A percentile compares a stretch with the other conserved stretches of the same genome.
These are phyloP conservation scores for Ancistrus triradiatus DNA, from an alignment of 2,113 vertebrate species.

Conservation along the genomic window DNA sequence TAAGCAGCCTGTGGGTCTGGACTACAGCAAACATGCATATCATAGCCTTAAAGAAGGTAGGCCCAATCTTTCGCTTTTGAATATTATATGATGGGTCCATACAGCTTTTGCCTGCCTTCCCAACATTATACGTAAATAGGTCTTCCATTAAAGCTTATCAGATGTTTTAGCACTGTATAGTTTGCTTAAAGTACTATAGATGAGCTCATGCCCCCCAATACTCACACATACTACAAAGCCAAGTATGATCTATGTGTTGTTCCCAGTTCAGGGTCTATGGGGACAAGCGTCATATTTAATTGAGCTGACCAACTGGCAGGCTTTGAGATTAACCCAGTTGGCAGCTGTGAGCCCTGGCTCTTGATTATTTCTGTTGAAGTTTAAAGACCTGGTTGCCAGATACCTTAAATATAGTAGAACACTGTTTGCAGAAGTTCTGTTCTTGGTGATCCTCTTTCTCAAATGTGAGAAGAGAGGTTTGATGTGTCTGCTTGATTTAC, in stretches of 20 bases:
- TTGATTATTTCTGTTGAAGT: too few species aligned
- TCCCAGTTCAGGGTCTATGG: conserved; percentile 45
- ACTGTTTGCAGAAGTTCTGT: too few species aligned
- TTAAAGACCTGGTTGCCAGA: background rate
- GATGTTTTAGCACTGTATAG: background rate
- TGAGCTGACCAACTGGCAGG: conserved; percentile 49
- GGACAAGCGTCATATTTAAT: conserved; percentile 58
- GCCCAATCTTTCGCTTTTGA: conserved; percentile 28
- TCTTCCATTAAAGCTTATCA: background rate
- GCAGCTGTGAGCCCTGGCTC: conserved; percentile 39
- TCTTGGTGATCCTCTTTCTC: background rate
- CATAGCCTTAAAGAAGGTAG: conserved; percentile 75
- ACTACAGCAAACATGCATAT: conserved; percentile 66
- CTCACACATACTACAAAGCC: conserved; percentile 11
- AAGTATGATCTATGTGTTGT: conserved; percentile 19
- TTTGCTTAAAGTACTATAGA: conserved; percentile 13
- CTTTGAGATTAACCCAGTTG: conserved; percentile 61
- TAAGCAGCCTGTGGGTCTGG: conserved; percentile 55
- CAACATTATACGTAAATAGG: too few species aligned
- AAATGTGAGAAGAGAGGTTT: background rate
- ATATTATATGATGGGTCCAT: conserved; percentile 14
- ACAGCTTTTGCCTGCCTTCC: too few species aligned
- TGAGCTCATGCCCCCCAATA: conserved; percentile 40
- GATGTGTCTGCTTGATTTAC: conserved; percentile 37
- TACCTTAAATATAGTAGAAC: background rate